Conservation (phyloP, 2,888 invertebrate genomes). For the Apamea crenata region DNA sequence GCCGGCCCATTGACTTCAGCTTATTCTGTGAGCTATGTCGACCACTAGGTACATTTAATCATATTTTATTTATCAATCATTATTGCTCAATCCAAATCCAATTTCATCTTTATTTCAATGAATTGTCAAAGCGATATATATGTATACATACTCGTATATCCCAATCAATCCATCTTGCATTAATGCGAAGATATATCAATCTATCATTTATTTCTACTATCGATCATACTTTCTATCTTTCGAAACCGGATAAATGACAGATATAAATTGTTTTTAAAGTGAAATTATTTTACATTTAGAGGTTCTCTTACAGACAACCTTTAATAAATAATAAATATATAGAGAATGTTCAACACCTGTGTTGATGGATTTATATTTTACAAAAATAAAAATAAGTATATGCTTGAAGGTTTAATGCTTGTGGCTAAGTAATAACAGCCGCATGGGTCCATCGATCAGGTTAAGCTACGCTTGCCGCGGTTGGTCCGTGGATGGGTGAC, state of each 20-base stretch:
- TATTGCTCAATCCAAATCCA: conserved; percentile 9
- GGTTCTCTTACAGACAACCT: conserved; percentile 15
- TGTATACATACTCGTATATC: too few species aligned
- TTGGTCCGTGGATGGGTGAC: too few species aligned
- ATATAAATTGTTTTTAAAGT: conserved; percentile 39
- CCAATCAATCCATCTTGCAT: conserved; percentile 26
- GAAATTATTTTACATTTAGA: conserved; percentile 12
- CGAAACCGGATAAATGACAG: background rate
- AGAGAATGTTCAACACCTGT: background rate
- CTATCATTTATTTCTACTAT: conserved; percentile 25
- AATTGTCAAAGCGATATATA: background rate
- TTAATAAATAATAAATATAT: background rate
- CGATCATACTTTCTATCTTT: conserved; percentile 30
- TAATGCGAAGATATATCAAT: conserved; percentile 17
- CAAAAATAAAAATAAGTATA: background rate
- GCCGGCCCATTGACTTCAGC: too few species aligned
- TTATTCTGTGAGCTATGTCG: too few species aligned
- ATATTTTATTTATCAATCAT: conserved; percentile 16
- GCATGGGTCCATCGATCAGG: too few species aligned
- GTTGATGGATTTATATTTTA: background rate
- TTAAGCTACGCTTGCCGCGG: too few species aligned
- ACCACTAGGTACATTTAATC: background rate
- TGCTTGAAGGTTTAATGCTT: too few species aligned
- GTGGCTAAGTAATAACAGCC: too few species aligned
- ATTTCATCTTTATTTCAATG: conserved; percentile 13